These are phyloP conservation scores for Drosophila sproati DNA, from an alignment of 1,140 invertebrate species.

Conservation along the genomic window DNA sequence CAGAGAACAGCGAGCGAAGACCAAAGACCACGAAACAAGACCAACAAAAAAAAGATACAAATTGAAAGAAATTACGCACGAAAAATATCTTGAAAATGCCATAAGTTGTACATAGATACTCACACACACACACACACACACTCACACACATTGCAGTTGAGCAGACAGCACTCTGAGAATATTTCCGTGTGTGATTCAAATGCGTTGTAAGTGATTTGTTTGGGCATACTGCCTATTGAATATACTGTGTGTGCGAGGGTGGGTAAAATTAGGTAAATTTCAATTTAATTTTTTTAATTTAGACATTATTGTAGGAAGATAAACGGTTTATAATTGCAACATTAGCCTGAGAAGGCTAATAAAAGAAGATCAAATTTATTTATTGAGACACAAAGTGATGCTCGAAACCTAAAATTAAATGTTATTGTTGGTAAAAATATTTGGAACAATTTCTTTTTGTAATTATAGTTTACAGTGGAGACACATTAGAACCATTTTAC, in stretches of 20 bases:
- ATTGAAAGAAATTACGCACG: slow-evolving; percentile 79
- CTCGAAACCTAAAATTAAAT: too few relatives aligned
- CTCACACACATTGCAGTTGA: slow-evolving; percentile 20
- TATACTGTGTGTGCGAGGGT: background rate
- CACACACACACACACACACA: slow-evolving; percentile 27
- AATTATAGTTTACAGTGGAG: too few relatives aligned
- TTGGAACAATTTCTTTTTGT: too few relatives aligned
- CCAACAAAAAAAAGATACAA: slow-evolving; percentile 34
- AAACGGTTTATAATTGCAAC: too few relatives aligned
- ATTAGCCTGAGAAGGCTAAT: too few relatives aligned
- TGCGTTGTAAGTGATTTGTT: slow-evolving; percentile 63
- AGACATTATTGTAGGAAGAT: too few relatives aligned
- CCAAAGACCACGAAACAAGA: slow-evolving; percentile 35
- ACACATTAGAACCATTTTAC: too few relatives aligned
- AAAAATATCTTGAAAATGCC: slow-evolving; percentile 81
- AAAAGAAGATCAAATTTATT: too few relatives aligned
- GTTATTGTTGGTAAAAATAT: too few relatives aligned
- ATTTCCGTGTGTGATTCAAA: slow-evolving; percentile 38
- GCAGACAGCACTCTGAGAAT: slow-evolving; percentile 21
- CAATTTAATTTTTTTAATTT: too few relatives aligned
- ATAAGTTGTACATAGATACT: slow-evolving; percentile 63
- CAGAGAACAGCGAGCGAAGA: slow-evolving; percentile 3
- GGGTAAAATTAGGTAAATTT: slow-evolving; percentile 19
- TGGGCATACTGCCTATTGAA: slow-evolving; percentile 55
- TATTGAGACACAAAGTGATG: too few relatives aligned